Conservation (phyloP, 2,113 vertebrate genomes). For the Paramisgurnus dabryanus region DNA sequence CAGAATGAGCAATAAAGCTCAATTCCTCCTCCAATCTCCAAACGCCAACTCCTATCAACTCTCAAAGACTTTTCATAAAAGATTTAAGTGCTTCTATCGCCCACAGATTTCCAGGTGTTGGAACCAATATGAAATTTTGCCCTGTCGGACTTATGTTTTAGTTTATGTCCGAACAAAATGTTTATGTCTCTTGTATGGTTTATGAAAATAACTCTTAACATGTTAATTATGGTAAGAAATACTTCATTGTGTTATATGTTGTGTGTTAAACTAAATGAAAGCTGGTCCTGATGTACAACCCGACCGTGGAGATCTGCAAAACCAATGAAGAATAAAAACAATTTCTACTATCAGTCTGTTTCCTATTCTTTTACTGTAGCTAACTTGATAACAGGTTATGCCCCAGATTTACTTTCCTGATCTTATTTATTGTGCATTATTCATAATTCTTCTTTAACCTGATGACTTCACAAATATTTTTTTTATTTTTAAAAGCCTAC, state of each 20-base stretch:
- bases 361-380: not conserved
- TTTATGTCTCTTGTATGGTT: not conserved
- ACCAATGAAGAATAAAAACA: not conserved
- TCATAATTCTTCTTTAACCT: too few species aligned
- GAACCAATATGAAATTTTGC: not conserved
- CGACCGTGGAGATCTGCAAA: not conserved
- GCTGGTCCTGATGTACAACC: not conserved
- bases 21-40: not conserved
- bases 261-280: not conserved
- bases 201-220: not conserved
- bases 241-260: not conserved
- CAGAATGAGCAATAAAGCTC: constrained; percentile 85
- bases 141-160: not conserved
- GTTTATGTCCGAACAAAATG: not conserved
- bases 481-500: too few species aligned
- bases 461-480: too few species aligned
- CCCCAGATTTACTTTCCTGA: not conserved
- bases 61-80: constrained; percentile 51
- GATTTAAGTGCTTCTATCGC: not conserved
- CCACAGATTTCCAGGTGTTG: not conserved
- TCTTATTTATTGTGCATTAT: too few species aligned
- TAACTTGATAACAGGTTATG: not conserved
- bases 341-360: not conserved
- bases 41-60: not conserved
- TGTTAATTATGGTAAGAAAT: not conserved